Base-by-base conservation (phyloP, 1,140 invertebrate species). In the Nasonia giraulti region DNA sequence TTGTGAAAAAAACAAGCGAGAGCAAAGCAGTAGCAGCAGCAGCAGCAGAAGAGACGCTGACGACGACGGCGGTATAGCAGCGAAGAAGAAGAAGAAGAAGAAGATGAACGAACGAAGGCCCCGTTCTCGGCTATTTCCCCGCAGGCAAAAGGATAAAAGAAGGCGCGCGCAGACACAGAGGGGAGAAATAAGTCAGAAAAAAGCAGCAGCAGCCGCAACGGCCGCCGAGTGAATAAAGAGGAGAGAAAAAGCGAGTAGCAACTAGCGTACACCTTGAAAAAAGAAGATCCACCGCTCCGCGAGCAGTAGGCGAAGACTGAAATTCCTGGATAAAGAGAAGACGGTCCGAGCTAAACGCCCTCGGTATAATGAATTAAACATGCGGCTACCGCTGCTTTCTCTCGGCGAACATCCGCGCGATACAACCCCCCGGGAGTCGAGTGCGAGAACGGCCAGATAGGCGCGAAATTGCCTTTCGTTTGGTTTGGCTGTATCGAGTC, bases 281-380 rank as follows among this genome's bases (percentile, higher is more conserved):
- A 86, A 87, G 86, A 80, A 85, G 85, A 82, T 86, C 55, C 78
- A 31, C 77, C 33, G 33, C 33, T 37, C 27, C 27, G 79, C 74
- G 79, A 71, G 77, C 68, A 79, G 86, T 44, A 74, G 20, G 62
- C 47, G 74, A n/a, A 40, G 81, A 82, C 62, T 75, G 68, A 83
- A 81, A 77, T 74, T 79, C 83, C 37, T 68, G 80, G 73, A 68
- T 77, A 83, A 83, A 77, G 81, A 77, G 37, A 77, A 76, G 75
- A 80, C 33, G 23, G 31, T 78, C 50, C 83, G 74, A 68, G 82
- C 85, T 87, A 86, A 87, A 87, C 86, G 85, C 84, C 33, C 74
- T 31, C 50, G 66, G 80, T 87, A 87, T 87, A 89, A 89, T 89
- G 88, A 89, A 89, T 89, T 89, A 88, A 89, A 88, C 88, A 89